These are phyloP conservation scores for Polydrusus cervinus DNA, from an alignment of 2,888 invertebrate species.

Conservation along the genomic window DNA sequence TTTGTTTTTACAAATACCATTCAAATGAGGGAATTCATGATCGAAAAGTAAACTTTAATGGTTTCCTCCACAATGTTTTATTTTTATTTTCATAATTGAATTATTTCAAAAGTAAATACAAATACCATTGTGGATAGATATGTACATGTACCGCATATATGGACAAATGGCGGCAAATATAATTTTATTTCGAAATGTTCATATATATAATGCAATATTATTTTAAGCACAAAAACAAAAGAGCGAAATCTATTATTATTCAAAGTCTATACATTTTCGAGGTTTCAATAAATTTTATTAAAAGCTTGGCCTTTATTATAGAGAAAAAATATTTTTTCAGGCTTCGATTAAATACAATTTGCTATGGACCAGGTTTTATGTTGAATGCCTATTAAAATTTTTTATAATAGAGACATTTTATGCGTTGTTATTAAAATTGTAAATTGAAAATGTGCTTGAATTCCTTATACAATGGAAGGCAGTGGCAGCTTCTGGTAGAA, in stretches of 20 bases:
- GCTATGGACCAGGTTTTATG: no score
- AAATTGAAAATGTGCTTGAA: no score
- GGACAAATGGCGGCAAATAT: slow-evolving; percentile 9
- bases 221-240: slow-evolving; percentile 34
- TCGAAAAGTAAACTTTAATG: neutral
- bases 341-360: slow-evolving; percentile 25
- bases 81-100: neutral
- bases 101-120: slow-evolving; percentile 13
- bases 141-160: no score
- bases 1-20: no score
- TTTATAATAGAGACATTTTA: no score
- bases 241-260: slow-evolving; percentile 24
- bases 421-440: no score
- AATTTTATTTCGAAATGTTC: slow-evolving; percentile 4
- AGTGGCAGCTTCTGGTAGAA: no score
- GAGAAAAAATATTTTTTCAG: slow-evolving; percentile 43
- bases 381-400: neutral
- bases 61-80: neutral
- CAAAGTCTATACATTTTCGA: slow-evolving; percentile 18
- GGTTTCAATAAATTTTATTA: slow-evolving; percentile 36
- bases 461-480: no score
- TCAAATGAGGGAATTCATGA: no score
- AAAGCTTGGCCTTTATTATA: slow-evolving; percentile 18
- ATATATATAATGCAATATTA: slow-evolving; percentile 18
- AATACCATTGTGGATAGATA: neutral